These are phyloP conservation scores for Parotocinclus haroldoi DNA, from an alignment of 2,797 vertebrate species.

Conservation along the genomic window DNA sequence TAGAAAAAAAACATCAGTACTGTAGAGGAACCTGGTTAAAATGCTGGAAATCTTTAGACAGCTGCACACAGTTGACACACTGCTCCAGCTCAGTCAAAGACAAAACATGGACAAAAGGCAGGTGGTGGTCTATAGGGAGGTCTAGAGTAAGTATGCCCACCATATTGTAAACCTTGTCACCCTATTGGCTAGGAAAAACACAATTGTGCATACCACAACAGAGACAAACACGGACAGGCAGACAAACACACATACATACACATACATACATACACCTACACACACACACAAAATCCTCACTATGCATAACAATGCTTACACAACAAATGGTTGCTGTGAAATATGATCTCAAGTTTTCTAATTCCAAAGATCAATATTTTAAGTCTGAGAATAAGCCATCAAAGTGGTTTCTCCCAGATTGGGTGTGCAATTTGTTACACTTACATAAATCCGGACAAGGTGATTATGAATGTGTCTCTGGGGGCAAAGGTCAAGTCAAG, in stretches of 20 bases:
- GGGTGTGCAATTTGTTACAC: constrained; percentile 51
- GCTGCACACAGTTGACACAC: constrained; percentile 48
- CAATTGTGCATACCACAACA: constrained; percentile 28
- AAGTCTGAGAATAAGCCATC: constrained; percentile 24
- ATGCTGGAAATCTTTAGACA: constrained; percentile 49
- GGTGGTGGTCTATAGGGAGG: constrained; percentile 44
- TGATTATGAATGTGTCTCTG: constrained; percentile 55
- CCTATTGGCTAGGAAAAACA: constrained; percentile 27
- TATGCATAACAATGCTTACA: constrained; percentile 3
- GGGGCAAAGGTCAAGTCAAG: constrained; percentile 53
- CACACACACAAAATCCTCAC: no score
- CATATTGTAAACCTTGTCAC: constrained; percentile 40
- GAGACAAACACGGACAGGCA: neutral
- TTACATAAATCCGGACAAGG: constrained; percentile 49
- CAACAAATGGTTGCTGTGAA: neutral
- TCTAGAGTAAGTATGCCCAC: constrained; percentile 23
- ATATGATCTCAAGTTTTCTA: constrained; percentile 8
- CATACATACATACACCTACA: no score
- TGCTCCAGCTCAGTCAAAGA: constrained; percentile 41
- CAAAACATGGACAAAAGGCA: constrained; percentile 50
- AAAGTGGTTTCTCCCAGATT: constrained; percentile 28
- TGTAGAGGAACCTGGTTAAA: constrained; percentile 26
- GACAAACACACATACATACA: constrained; percentile 14
- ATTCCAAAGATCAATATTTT: constrained; percentile 10
- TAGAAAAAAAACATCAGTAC: constrained; percentile 13